Percentiles rank a stretch among this genome's conserved stretches.
Conservation (phyloP, 1,140 invertebrate species). For the Octopus sinensis region DNA sequence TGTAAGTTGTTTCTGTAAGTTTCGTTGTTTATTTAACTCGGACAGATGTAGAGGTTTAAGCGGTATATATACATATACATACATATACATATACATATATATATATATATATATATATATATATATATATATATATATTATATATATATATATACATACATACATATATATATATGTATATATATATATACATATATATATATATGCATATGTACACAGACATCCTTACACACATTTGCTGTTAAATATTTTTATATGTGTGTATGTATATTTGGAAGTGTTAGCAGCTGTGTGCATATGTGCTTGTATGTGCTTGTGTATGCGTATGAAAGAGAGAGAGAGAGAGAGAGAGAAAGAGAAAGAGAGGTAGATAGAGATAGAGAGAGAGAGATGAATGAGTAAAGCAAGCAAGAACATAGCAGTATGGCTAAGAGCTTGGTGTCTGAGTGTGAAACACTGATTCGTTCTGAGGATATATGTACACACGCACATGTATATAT, state of each 20-base stretch:
- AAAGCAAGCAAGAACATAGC: no score
- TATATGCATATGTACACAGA: background rate
- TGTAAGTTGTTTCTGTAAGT: no score
- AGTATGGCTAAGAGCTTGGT: no score
- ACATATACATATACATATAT: constrained; percentile 12
- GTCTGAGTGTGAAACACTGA: no score
- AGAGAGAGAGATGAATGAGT: no score
- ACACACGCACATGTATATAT: background rate
- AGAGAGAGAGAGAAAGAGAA: no score
- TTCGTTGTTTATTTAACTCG: no score
- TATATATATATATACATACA: constrained; percentile 7
- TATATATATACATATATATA: constrained; percentile 3
- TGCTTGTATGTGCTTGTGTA: background rate
- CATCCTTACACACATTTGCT: no score
- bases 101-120: constrained; percentile 6
- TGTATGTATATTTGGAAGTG: background rate
- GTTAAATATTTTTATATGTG: background rate
- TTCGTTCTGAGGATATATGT: no score
- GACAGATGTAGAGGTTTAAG: no score
- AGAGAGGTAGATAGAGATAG: no score
- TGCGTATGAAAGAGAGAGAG: background rate
- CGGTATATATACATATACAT: background rate
- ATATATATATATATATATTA: constrained; percentile 16
- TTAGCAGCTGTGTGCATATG: background rate
- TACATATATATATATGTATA: constrained; percentile 16